Base-by-base conservation (phyloP, 2,113 vertebrate species). In the Rostratula benghalensis region DNA sequence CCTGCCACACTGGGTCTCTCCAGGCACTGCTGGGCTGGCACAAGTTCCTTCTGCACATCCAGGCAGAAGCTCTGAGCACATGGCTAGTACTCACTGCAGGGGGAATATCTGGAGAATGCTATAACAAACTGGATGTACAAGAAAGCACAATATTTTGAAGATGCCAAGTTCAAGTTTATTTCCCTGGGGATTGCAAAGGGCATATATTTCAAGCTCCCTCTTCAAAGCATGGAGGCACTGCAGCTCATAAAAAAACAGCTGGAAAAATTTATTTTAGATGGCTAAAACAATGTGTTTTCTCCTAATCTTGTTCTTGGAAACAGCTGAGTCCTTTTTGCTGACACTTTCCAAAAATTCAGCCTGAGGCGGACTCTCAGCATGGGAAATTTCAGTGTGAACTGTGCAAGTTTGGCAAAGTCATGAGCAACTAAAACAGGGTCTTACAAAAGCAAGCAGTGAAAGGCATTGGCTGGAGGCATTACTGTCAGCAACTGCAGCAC, bases 281-380 rank as follows among this genome's bases (percentile, higher is more conserved):
- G 57, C 59, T 92, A 67, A 95, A 96, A 94, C 92, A 94, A 94
- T 83, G 91, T 96, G 83, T 95, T 95, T 96, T 92, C 89, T 84
- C 91, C 83, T 92, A 87, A 93, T 95, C 90, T 96, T 89, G 73
- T 92, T 96, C 89, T 96, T 96, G 96, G 94, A 94, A 96, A 86
- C 87, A 80, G 89, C 92, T 79, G 75, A 87, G 31, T 73, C 83
- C 41, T 92, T 96, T 95, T 94, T 96, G 94, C 95, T 96, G 92
- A 96, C 94, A 91, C 95, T 87, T 92, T 89, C 68, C 68, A 96
- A 95, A 97, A 95, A 92, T 89, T 91, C 83, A 87, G 54, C 80
- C 80, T 1, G 1, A 73, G 81, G 90, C 94, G 75, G 92, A 37
- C 63, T 92, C 90, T 84, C 95, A 78, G 94, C 95, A 96, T 97